Percentiles rank a stretch among this genome's conserved stretches.
Conservation (phyloP, 1,140 invertebrate genomes). For the Ooceraea biroi region DNA sequence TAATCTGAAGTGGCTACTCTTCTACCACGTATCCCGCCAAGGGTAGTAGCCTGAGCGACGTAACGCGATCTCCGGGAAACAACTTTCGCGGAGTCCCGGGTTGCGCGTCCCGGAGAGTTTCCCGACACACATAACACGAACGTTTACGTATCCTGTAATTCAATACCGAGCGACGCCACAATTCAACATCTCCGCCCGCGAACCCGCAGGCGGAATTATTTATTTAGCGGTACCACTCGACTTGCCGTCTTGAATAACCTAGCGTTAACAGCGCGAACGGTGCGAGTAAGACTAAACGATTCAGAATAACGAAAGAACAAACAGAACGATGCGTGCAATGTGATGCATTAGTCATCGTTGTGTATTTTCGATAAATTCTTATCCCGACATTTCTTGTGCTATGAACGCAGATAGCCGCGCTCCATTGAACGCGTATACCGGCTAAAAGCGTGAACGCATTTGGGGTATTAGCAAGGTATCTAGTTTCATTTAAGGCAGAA, state of each 20-base stretch:
- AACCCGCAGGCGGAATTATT: background rate
- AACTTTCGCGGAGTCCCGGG: slow-evolving; percentile 29
- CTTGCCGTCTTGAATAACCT: too few species aligned
- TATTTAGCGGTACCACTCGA: background rate
- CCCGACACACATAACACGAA: background rate
- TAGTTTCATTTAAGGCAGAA: slow-evolving; percentile 73
- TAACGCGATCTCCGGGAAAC: slow-evolving; percentile 40
- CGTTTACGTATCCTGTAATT: background rate
- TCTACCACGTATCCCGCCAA: slow-evolving; percentile 2
- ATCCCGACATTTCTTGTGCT: background rate
- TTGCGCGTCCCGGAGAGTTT: slow-evolving; percentile 1
- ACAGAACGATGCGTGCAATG: background rate
- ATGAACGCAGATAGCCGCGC: background rate
- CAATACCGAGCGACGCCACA: background rate
- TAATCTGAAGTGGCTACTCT: slow-evolving; percentile 64
- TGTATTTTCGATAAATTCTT: slow-evolving; percentile 12
- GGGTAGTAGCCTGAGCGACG: slow-evolving; percentile 29
- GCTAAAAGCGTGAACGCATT: slow-evolving; percentile 68
- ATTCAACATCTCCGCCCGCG: background rate
- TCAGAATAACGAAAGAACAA: too few species aligned
- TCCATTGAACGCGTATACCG: background rate
- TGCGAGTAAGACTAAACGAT: background rate
- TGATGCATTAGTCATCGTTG: background rate
- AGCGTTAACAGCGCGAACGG: background rate
- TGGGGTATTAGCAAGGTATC: slow-evolving; percentile 68